A percentile compares a stretch with the other conserved stretches of the same genome.
Conservation (phyloP, 1,140 invertebrate species). For the Eriosoma lanigerum region DNA sequence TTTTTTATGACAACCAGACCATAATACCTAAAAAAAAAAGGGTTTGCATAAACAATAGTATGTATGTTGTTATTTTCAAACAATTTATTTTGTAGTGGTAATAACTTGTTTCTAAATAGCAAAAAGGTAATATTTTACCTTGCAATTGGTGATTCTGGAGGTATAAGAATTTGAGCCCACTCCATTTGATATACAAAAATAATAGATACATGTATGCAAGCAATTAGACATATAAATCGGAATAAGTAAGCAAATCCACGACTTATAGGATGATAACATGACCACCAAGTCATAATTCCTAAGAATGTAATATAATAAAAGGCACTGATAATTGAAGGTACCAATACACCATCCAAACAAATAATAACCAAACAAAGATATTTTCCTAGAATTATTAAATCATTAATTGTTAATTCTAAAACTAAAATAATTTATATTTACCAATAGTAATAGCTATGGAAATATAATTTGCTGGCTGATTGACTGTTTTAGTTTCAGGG, state of each 20-base stretch:
- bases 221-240: conserved; percentile 71
- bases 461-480: conserved; percentile 21
- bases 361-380: conserved; percentile 71
- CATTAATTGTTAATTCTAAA: background rate
- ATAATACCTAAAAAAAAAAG: conserved; percentile 66
- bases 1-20: conserved; percentile 66
- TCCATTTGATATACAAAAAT: conserved; percentile 87
- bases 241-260: conserved; percentile 74
- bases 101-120: too few species aligned
- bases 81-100: too few species aligned
- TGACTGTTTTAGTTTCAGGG: conserved; percentile 56
- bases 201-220: conserved; percentile 72
- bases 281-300: conserved; percentile 83
- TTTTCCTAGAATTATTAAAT: conserved; percentile 63
- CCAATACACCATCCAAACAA: conserved; percentile 75
- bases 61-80: too few species aligned
- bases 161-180: conserved; percentile 74
- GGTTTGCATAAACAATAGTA: too few species aligned
- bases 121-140: too few species aligned
- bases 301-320: conserved; percentile 88
- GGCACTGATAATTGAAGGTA: conserved; percentile 75
- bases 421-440: background rate
- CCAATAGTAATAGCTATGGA: conserved; percentile 41
- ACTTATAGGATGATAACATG: conserved; percentile 73
- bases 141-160: conserved; percentile 68